Conservation (phyloP, 2,797 vertebrate species). For the Manis crassicaudata region DNA sequence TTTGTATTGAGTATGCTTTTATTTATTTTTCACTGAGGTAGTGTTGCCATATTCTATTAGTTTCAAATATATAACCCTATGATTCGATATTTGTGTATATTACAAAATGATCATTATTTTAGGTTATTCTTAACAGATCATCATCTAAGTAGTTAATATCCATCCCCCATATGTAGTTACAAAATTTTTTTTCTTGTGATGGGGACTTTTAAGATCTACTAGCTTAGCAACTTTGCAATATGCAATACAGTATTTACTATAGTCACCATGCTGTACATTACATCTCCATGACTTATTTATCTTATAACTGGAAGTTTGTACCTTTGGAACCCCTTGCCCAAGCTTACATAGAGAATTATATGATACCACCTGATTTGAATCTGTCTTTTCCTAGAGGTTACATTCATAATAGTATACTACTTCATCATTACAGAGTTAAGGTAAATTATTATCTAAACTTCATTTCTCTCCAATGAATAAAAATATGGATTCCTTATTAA, state of each 20-base stretch:
- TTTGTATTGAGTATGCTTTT: not conserved
- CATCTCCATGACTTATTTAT: not conserved
- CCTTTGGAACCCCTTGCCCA: not conserved
- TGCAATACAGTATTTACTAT: not conserved
- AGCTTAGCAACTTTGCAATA: not conserved
- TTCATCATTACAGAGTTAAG: not conserved
- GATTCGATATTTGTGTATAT: not conserved
- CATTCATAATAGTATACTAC: not conserved
- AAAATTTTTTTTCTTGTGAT: not conserved
- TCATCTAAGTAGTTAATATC: not conserved
- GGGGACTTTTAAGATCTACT: not conserved
- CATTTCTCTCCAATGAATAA: not conserved
- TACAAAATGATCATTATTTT: not conserved
- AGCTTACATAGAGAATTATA: not conserved
- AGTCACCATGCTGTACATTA: not conserved
- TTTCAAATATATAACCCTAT: not conserved
- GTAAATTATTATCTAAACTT: conserved; percentile 15
- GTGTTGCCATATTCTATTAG: not conserved
- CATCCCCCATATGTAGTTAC: not conserved
- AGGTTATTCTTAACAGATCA: too few species aligned
- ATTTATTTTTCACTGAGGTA: not conserved
- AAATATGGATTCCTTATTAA: not conserved
- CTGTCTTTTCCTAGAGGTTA: not conserved
- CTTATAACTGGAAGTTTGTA: not conserved
- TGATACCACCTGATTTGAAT: not conserved